Conservation (phyloP, 2,797 vertebrate species). For the Neomorphus geoffroyi region DNA sequence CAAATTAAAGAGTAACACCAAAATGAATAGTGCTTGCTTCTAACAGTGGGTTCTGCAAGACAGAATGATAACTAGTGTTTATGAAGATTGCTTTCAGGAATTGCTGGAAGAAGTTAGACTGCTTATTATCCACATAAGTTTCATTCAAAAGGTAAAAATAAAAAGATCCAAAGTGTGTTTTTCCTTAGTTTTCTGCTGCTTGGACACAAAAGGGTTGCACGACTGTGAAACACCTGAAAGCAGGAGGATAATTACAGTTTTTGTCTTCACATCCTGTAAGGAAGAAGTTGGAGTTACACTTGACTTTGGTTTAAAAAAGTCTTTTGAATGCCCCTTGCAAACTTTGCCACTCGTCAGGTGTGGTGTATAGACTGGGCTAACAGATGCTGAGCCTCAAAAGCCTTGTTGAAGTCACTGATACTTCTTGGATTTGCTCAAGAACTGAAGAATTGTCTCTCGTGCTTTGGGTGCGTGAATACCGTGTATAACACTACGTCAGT, state of each 20-base stretch:
- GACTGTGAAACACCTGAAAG: not conserved
- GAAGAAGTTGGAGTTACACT: not conserved
- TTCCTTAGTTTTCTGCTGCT: not conserved
- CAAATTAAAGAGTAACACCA: conserved; percentile 35
- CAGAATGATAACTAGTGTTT: not conserved
- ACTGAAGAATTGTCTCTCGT: not conserved
- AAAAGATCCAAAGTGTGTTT: not conserved
- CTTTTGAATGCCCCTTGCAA: not conserved
- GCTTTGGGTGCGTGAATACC: not conserved
- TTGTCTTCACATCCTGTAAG: not conserved
- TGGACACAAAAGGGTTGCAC: not conserved
- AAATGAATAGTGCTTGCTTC: conserved; percentile 19
- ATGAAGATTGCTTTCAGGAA: conserved; percentile 35
- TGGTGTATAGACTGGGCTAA: not conserved
- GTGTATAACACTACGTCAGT: not conserved
- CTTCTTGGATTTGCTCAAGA: not conserved
- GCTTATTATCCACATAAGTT: not conserved
- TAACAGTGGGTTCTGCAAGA: conserved; percentile 32
- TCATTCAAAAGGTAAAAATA: not conserved
- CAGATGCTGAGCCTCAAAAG: not conserved
- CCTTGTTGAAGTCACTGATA: not conserved
- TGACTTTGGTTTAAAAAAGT: not conserved
- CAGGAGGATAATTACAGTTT: not conserved
- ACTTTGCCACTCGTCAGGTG: not conserved
- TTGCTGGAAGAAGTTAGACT: not conserved